phyloP scores from a whole-genome alignment of 1,140 invertebrate species.

The Eriosoma lanigerum region DNA sequence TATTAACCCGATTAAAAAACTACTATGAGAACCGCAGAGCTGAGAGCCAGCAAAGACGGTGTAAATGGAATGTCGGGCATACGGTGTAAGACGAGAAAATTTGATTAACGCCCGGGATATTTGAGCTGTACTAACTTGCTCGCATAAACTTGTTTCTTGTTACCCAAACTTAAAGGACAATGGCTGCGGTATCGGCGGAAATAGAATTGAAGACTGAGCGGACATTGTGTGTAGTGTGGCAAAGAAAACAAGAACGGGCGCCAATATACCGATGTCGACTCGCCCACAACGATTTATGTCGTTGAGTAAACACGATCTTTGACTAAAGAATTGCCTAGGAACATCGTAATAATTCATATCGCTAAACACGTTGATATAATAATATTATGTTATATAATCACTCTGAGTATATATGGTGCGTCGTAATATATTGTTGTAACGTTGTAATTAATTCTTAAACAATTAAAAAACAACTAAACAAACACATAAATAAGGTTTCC shows the following conservation, averaged over 20 bases:
- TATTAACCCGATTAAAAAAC: conserved; percentile 30
- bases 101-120: conserved; percentile 43
- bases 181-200: background rate
- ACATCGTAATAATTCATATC: background rate
- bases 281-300: background rate
- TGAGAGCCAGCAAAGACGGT: background rate
- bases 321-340: background rate
- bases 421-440: no score
- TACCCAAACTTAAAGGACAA: background rate
- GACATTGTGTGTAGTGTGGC: background rate
- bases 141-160: conserved; percentile 33
- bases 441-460: no score
- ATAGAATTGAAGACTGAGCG: background rate
- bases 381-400: no score
- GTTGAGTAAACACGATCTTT: background rate
- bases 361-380: no score
- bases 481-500: no score
- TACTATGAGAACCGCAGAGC: background rate
- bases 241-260: background rate
- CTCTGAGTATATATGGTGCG: no score
- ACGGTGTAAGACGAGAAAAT: background rate
- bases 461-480: no score
- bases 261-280: background rate
- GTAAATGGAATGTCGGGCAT: background rate
- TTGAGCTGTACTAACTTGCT: background rate